Evolutionary conservation across 2,888 invertebrate genomes (phyloP).

Genomic region (Diadegma fenestrale): DNA sequence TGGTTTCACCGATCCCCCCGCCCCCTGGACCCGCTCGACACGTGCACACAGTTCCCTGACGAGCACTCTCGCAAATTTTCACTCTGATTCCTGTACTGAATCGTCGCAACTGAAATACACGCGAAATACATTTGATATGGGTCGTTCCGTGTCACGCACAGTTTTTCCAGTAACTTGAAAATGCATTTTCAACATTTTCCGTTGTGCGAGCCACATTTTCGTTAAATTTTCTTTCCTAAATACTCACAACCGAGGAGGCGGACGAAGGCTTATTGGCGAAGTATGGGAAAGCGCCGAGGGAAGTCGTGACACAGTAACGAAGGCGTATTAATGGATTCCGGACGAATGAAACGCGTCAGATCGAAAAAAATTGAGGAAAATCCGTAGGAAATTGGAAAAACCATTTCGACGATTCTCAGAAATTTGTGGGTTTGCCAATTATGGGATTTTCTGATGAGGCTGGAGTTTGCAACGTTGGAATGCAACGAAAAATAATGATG

Average conservation of each 20-base stretch:
- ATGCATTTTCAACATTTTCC: background rate
- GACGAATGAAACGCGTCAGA: background rate
- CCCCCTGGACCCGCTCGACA: background rate
- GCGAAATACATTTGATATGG: background rate
- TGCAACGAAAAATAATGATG: too few relatives aligned
- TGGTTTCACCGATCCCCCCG: constrained; percentile 18
- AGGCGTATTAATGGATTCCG: background rate
- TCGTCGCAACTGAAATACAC: background rate
- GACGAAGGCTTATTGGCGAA: too few relatives aligned
- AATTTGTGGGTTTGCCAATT: too few relatives aligned
- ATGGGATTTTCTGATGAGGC: too few relatives aligned
- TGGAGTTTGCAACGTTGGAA: too few relatives aligned
- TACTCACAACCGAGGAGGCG: too few relatives aligned
- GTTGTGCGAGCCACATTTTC: background rate
- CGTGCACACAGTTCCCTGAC: constrained; percentile 15
- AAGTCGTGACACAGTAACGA: too few relatives aligned
- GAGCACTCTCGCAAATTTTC: constrained; percentile 21
- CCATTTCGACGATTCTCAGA: background rate
- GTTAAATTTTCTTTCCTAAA: too few relatives aligned
- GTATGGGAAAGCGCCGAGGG: too few relatives aligned
- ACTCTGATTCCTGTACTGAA: background rate
- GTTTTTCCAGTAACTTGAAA: background rate
- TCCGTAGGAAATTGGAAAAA: background rate
- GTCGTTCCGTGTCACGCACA: background rate
- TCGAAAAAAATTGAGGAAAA: background rate